phyloP scores from a whole-genome alignment of 2,797 vertebrate species.

The Platalea minor region DNA sequence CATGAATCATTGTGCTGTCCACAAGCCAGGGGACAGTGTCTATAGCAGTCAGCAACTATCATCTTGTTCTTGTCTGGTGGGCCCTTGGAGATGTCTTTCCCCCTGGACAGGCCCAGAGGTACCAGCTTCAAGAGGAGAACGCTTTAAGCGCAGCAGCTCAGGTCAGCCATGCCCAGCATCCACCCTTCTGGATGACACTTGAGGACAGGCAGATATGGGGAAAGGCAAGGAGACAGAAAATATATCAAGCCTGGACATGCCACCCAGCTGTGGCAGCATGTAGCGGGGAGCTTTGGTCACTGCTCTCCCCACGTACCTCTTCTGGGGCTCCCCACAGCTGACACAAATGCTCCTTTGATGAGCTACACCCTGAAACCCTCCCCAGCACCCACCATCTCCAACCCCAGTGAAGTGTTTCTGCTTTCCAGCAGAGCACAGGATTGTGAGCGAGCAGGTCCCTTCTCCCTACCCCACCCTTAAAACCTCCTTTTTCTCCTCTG shows the following conservation, averaged over 20 bases:
- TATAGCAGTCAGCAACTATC: background rate
- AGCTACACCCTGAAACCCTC: background rate
- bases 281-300: background rate
- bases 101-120: background rate
- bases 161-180: background rate
- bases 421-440: background rate
- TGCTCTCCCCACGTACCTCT: accelerated
- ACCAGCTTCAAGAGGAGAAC: background rate
- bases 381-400: background rate
- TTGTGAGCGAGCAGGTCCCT: accelerated
- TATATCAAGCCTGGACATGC: background rate
- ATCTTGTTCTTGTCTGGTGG: background rate
- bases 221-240: accelerated
- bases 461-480: background rate
- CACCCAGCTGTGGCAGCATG: background rate
- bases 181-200: background rate
- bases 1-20: background rate
- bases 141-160: background rate
- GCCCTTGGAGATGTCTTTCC: background rate
- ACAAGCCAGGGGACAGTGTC: background rate
- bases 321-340: background rate
- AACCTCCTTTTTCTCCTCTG: background rate
- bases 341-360: background rate
- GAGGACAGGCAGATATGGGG: accelerated
- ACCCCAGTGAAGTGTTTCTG: accelerated